These are phyloP conservation scores for Heliconius hewitsoni DNA, from an alignment of 1,140 invertebrate species.

Conservation along the genomic window DNA sequence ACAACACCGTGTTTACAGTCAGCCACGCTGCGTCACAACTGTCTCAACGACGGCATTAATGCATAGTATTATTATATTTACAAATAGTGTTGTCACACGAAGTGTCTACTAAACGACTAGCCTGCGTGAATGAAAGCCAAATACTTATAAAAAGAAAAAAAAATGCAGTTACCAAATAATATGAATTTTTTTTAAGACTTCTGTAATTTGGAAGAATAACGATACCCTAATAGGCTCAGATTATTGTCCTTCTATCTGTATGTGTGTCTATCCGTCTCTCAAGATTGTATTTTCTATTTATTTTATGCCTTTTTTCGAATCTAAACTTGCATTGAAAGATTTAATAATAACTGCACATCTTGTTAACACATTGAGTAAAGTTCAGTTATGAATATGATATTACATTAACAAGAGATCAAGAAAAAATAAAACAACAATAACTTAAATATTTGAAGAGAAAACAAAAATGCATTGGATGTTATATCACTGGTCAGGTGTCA, in stretches of 20 bases:
- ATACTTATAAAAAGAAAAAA: not conserved
- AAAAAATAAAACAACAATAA: not conserved
- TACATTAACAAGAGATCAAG: not conserved
- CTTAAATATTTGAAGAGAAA: conserved; percentile 5
- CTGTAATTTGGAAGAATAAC: not conserved
- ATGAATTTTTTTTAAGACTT: not conserved
- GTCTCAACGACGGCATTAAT: not conserved
- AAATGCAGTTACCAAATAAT: not conserved
- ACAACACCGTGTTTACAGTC: too few relatives aligned
- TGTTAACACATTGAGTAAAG: not conserved
- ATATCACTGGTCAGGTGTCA: not conserved
- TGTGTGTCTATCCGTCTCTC: too few relatives aligned
- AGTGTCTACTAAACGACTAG: not conserved
- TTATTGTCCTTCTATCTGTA: too few relatives aligned
- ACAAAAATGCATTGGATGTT: not conserved
- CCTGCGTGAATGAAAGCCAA: conserved; percentile 9
- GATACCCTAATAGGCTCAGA: too few relatives aligned
- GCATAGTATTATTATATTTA: conserved; percentile 3
- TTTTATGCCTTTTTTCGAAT: too few relatives aligned
- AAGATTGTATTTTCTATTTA: too few relatives aligned
- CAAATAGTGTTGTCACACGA: not conserved
- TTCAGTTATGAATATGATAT: not conserved
- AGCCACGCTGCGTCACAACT: too few relatives aligned
- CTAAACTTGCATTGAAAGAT: too few relatives aligned
- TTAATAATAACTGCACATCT: not conserved